A percentile compares a stretch with the other conserved stretches of the same genome.
Conservation (phyloP, 2,113 vertebrate species). For the Redunca redunca region DNA sequence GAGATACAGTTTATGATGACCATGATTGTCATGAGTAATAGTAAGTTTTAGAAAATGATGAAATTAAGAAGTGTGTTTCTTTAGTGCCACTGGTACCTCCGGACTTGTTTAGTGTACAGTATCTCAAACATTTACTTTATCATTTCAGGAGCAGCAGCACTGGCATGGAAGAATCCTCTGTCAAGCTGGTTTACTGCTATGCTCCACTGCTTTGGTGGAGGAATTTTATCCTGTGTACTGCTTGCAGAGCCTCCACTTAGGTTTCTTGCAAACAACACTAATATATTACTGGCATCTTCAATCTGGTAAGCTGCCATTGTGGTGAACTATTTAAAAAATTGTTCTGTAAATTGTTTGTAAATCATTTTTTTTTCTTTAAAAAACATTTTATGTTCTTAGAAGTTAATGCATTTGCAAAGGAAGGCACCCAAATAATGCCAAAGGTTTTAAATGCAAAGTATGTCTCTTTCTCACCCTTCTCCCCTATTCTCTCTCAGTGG, state of each 20-base stretch:
- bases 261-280: conserved; percentile 88
- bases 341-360: conserved; percentile 30
- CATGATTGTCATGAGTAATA: neutral
- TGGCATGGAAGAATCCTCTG: conserved; percentile 88
- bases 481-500: neutral
- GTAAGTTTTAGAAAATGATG: neutral
- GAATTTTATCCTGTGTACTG: conserved; percentile 91
- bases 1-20: neutral
- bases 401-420: neutral
- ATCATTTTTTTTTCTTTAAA: conserved; percentile 13
- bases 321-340: neutral
- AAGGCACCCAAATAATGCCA: neutral
- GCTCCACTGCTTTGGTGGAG: conserved; percentile 96
- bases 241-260: conserved; percentile 91
- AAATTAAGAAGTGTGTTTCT: conserved; percentile 14
- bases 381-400: conserved; percentile 17
- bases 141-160: conserved; percentile 84
- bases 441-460: neutral
- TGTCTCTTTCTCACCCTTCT: neutral
- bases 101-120: neutral
- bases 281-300: conserved; percentile 89
- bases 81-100: neutral
- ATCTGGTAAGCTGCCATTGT: conserved; percentile 87
- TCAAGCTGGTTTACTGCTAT: conserved; percentile 98
- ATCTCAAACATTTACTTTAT: conserved; percentile 39